A percentile compares a stretch with the other conserved stretches of the same genome.
phyloP scores from a whole-genome alignment of 1,140 invertebrate species.

The Trachymyrmex cornetzi region DNA sequence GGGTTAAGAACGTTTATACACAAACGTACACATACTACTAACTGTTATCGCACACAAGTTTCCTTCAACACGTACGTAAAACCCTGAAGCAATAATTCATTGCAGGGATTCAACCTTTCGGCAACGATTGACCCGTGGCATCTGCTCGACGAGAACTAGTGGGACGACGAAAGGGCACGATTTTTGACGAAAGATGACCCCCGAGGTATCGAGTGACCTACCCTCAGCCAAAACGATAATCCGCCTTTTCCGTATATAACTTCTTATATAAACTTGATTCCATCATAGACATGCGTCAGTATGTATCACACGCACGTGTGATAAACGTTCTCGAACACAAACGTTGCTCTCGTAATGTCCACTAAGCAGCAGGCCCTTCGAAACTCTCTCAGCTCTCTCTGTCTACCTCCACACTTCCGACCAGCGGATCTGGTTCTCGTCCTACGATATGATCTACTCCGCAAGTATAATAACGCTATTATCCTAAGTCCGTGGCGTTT shows the following conservation, averaged over 20 bases:
- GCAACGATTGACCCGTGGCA: slow-evolving; percentile 58
- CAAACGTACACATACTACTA: slow-evolving; percentile 9
- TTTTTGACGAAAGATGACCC: slow-evolving; percentile 65
- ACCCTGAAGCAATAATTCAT: slow-evolving; percentile 65
- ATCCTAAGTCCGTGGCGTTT: slow-evolving; percentile 65
- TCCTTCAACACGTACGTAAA: slow-evolving; percentile 11
- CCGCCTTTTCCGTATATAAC: slow-evolving; percentile 26
- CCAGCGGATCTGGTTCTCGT: slow-evolving; percentile 70
- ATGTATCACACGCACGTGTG: slow-evolving; percentile 50
- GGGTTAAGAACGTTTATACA: not conserved
- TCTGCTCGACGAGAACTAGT: slow-evolving; percentile 28
- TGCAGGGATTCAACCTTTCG: slow-evolving; percentile 55
- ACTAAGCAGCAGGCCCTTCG: slow-evolving; percentile 27
- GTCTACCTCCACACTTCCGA: slow-evolving; percentile 37
- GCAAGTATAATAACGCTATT: slow-evolving; percentile 76
- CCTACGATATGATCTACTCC: slow-evolving; percentile 74
- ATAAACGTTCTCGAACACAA: slow-evolving; percentile 61
- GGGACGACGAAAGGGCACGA: slow-evolving; percentile 47
- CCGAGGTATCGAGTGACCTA: slow-evolving; percentile 32
- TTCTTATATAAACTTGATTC: not conserved
- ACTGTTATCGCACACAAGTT: not conserved
- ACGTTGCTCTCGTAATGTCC: slow-evolving; percentile 20
- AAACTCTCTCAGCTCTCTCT: slow-evolving; percentile 24
- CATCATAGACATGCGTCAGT: not conserved
- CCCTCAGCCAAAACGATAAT: slow-evolving; percentile 47